These are phyloP conservation scores for Elegia similella DNA, from an alignment of 2,888 invertebrate genomes.

Conservation along the genomic window DNA sequence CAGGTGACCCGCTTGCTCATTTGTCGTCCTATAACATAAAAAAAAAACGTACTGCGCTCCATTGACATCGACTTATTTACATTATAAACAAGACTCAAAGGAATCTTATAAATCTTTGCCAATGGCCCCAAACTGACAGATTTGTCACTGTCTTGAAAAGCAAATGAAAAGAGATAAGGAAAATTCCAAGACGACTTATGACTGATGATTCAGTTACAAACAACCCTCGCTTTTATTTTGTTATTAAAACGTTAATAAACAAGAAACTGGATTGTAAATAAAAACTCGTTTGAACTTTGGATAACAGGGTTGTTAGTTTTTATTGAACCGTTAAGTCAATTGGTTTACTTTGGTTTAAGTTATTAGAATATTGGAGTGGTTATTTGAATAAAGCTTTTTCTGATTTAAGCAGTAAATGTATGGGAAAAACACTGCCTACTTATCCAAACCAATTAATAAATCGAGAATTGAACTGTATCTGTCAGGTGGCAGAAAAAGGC, in stretches of 20 bases:
- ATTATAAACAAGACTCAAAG: slow-evolving; percentile 2
- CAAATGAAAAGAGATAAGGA: slow-evolving; percentile 49
- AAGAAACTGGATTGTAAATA: neutral
- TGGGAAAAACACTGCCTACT: no score
- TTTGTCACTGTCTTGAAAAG: slow-evolving; percentile 56
- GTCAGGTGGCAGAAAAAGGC: no score
- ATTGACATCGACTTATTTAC: neutral
- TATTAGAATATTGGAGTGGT: no score
- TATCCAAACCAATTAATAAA: no score
- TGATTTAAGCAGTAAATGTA: no score
- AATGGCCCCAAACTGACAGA: slow-evolving; percentile 38
- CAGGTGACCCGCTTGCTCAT: no score
- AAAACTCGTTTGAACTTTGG: slow-evolving; percentile 5
- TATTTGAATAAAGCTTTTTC: no score
- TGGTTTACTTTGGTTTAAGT: neutral
- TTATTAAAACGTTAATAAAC: slow-evolving; percentile 7
- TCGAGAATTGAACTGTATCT: no score
- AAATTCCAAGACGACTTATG: slow-evolving; percentile 8
- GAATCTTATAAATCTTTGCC: slow-evolving; percentile 17
- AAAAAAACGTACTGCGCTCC: no score
- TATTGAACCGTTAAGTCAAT: neutral
- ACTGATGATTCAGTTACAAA: slow-evolving; percentile 12
- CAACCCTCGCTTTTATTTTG: neutral
- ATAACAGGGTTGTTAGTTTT: neutral
- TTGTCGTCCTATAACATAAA: no score